Conservation (phyloP, 1,140 invertebrate genomes). For the Drosophila nasuta region DNA sequence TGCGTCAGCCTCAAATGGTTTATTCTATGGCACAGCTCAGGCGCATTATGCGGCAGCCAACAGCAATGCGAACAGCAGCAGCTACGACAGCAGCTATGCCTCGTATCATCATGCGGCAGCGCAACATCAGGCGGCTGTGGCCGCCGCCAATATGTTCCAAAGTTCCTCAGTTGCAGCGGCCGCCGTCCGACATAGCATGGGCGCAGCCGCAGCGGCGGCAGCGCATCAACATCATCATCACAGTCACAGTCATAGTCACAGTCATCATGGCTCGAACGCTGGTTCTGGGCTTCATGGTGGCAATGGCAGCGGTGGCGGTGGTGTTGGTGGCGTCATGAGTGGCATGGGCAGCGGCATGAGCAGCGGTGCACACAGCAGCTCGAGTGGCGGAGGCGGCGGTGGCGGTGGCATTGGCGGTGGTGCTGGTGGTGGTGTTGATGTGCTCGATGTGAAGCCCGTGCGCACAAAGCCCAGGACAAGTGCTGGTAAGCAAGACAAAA, state of each 20-base stretch:
- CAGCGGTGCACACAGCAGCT: conserved; percentile 34
- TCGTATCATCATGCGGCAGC: conserved; percentile 80
- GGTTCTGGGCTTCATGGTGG: conserved; percentile 43
- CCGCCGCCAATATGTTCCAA: conserved; percentile 81
- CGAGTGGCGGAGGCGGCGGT: conserved; percentile 38
- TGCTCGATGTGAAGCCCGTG: conserved; percentile 78
- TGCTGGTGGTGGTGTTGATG: conserved; percentile 18
- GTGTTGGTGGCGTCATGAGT: conserved; percentile 45
- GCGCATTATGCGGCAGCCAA: conserved; percentile 73
- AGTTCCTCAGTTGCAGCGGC: conserved; percentile 79
- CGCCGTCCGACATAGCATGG: conserved; percentile 79
- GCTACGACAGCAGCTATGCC: conserved; percentile 75
- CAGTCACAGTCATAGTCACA: conserved; percentile 67
- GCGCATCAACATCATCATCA: conserved; percentile 76
- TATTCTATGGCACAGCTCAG: conserved; percentile 81
- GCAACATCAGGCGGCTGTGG: conserved; percentile 76
- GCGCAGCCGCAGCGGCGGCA: conserved; percentile 63
- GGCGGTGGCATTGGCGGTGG: conserved; percentile 28
- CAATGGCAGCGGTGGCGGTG: conserved; percentile 15
- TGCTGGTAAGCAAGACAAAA: conserved; percentile 85
- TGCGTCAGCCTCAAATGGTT: conserved; percentile 62
- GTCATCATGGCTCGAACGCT: conserved; percentile 49
- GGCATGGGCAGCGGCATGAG: conserved; percentile 53
- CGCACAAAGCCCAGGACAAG: conserved; percentile 84
- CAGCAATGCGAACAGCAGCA: conserved; percentile 47